These are phyloP conservation scores for Cheilosia scutellata DNA, from an alignment of 2,888 invertebrate genomes.

Conservation along the genomic window DNA sequence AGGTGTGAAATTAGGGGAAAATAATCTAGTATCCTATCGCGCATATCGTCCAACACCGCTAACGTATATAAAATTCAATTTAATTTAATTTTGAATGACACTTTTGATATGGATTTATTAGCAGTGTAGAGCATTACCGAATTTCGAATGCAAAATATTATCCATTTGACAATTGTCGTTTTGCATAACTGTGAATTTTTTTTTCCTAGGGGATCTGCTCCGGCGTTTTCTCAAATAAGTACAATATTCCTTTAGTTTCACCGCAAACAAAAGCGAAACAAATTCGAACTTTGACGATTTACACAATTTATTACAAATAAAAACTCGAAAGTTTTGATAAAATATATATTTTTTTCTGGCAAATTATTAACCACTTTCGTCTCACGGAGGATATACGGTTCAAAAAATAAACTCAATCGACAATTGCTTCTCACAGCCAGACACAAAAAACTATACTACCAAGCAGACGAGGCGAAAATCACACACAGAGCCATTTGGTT, in stretches of 20 bases:
- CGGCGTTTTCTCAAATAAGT: slow-evolving; percentile 26
- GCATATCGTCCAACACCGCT: slow-evolving; percentile 21
- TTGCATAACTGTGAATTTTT: slow-evolving; percentile 75
- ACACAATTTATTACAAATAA: background rate
- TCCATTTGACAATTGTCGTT: slow-evolving; percentile 76
- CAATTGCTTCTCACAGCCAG: slow-evolving; percentile 65
- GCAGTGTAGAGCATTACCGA: slow-evolving; percentile 56
- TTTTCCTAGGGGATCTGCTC: slow-evolving; percentile 33
- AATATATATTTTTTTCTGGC: slow-evolving; percentile 20
- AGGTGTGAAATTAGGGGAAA: slow-evolving; percentile 41
- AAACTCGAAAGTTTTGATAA: background rate
- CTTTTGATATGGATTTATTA: slow-evolving; percentile 28
- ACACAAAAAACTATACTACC: slow-evolving; percentile 70
- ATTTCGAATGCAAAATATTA: slow-evolving; percentile 70
- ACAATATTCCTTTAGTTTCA: slow-evolving; percentile 20
- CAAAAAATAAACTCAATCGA: slow-evolving; percentile 50
- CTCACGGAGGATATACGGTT: slow-evolving; percentile 39
- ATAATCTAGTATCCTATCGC: slow-evolving; percentile 2
- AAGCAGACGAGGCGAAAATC: slow-evolving; percentile 50
- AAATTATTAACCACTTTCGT: slow-evolving; percentile 40
- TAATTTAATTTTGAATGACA: slow-evolving; percentile 23
- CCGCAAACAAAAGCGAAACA: slow-evolving; percentile 16
- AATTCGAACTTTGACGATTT: slow-evolving; percentile 4
- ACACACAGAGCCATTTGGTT: slow-evolving; percentile 3
- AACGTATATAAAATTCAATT: slow-evolving; percentile 9